Evolutionary conservation across 2,797 vertebrate genomes (phyloP), one percentile per base, ranked within the genome.

Genomic region (Triplophysa bombifrons): DNA sequence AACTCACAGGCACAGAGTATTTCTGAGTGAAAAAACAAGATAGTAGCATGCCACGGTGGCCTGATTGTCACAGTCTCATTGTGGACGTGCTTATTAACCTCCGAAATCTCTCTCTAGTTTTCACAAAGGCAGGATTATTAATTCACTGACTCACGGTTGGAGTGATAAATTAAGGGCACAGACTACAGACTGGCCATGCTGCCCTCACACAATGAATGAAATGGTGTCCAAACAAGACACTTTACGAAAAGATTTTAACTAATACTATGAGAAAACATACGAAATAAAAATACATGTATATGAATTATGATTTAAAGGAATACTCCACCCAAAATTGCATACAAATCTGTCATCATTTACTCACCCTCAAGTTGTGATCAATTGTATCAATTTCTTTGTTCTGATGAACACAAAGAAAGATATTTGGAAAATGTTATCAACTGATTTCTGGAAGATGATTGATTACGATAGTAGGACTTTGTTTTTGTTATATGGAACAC

Each of bases 21-120:
- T 72, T 58, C 48, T 44, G 55, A 11, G 27, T 13, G 75, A 60
- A 22, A 63, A 50, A 25, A 66, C 4, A 17, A 50, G 71, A 46
- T 53, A 3, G 69, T 53, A 55, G 19, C 72, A 7, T 51, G 60
- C 71, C 20, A 11, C 7, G 77, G 69, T 80, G 22, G 60, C 58
- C 66, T 72, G 82, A 67, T 76, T 58, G 68, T 76, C 76, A 63
- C 17, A 34, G 41, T 69, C 82, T 77, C 53, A 9, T 50, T 67
- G 78, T 58, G 76, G 82, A 83, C 48, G 38, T 80, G 82, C 72
- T 80, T 68, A 80, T 83, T 83, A 81, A 76, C 78, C 82, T 80
- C 72, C 60, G 46, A 78, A 81, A 68, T 80, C 70, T 70, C 73
- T 67, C 44, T 71, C 63, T 48, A 68, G 13, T 63, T 64, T 48